phyloP scores from a whole-genome alignment of 2,113 vertebrate species.

The Lates calcarifer region DNA sequence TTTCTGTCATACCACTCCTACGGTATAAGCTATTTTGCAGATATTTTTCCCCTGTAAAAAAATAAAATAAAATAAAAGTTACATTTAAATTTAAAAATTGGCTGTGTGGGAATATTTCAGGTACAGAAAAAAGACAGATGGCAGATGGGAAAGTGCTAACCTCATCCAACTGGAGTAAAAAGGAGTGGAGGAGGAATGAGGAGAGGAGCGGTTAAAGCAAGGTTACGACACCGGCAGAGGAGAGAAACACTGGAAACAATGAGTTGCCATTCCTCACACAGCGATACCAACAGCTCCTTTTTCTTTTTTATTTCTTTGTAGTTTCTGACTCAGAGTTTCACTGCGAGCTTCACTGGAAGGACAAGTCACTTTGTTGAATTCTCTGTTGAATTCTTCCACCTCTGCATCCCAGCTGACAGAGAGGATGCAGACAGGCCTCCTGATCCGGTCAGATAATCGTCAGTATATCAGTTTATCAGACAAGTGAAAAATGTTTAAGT shows the following conservation, averaged over 20 bases:
- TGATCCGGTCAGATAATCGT: not conserved
- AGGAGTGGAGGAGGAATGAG: not conserved
- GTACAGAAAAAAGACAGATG: no score
- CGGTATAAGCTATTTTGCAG: no score
- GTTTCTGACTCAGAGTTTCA: constrained; percentile 14
- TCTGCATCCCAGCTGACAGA: not conserved
- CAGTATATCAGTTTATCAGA: not conserved
- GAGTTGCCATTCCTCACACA: not conserved
- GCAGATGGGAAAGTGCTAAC: constrained; percentile 17
- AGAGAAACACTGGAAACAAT: constrained; percentile 1
- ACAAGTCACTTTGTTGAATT: no score
- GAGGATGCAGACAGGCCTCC: not conserved
- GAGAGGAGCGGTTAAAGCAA: not conserved
- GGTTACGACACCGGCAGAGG: not conserved
- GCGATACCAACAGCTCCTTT: not conserved
- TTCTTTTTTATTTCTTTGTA: not conserved
- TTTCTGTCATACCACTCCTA: no score
- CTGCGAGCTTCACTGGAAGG: not conserved
- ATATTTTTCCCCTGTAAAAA: no score
- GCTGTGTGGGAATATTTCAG: no score
- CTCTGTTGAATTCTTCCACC: not conserved
- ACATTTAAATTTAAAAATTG: no score
- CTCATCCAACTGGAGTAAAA: constrained; percentile 21
- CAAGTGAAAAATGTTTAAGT: not conserved
- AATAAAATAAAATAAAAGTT: no score